These are phyloP conservation scores for Synchiropus splendidus DNA, from an alignment of 2,113 vertebrate genomes.

Conservation along the genomic window DNA sequence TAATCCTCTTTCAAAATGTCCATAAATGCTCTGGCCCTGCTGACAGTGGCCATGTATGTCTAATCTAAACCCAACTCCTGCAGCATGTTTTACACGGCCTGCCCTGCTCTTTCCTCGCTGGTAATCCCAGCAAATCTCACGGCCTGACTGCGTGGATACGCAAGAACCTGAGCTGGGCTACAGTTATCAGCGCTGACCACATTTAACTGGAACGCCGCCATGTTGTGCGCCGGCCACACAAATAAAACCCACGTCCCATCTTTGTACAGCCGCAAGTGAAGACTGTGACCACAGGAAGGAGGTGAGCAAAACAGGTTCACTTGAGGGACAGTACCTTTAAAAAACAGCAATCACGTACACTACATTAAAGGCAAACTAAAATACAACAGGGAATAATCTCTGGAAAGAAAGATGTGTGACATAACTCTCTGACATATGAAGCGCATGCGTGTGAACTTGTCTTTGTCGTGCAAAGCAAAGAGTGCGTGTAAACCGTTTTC, in stretches of 20 bases:
- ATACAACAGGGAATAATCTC: too few species aligned
- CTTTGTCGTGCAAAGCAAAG: too few species aligned
- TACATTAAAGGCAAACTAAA: too few species aligned
- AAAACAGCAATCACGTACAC: too few species aligned
- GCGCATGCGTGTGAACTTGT: too few species aligned
- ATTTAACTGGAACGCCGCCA: constrained; percentile 44
- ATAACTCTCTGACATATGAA: too few species aligned
- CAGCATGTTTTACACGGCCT: constrained; percentile 51
- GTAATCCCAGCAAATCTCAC: constrained; percentile 57
- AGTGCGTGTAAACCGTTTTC: too few species aligned
- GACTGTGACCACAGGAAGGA: too few species aligned
- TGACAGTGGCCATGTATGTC: constrained; percentile 60
- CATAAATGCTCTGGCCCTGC: constrained; percentile 49
- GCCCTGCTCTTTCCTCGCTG: constrained; percentile 31
- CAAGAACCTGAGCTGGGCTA: constrained; percentile 31
- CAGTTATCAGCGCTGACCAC: constrained; percentile 54
- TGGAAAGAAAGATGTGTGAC: too few species aligned
- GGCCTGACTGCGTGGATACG: constrained; percentile 40
- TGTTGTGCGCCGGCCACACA: constrained; percentile 25
- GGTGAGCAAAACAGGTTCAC: too few species aligned
- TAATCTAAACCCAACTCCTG: constrained; percentile 62
- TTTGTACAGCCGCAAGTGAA: constrained; percentile 7
- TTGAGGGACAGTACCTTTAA: too few species aligned
- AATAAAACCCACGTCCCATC: constrained; percentile 27
- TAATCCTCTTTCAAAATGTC: constrained; percentile 63